These are phyloP conservation scores for Agonopterix alstromeriana DNA, from an alignment of 2,888 invertebrate species.

Conservation along the genomic window DNA sequence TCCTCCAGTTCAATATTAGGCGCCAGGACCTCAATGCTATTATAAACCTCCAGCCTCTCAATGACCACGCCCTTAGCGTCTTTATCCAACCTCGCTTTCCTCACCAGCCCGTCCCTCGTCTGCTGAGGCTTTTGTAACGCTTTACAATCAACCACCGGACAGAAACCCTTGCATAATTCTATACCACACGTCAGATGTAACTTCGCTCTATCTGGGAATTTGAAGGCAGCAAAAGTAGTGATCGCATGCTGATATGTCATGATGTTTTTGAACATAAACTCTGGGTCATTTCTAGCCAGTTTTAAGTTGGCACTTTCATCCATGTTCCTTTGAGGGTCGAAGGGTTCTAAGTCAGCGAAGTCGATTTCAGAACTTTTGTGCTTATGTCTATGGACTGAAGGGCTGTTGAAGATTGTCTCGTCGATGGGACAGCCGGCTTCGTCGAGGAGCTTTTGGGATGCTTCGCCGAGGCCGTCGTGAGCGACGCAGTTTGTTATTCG, in stretches of 20 bases:
- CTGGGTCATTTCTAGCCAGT: conserved; percentile 47
- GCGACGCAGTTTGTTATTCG: conserved; percentile 86
- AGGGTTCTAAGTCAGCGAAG: conserved; percentile 48
- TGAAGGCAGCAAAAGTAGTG: conserved; percentile 87
- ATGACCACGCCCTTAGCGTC: conserved; percentile 76
- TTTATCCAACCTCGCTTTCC: conserved; percentile 66
- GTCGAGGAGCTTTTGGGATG: conserved; percentile 84
- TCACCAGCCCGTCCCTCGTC: conserved; percentile 60
- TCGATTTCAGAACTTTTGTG: conserved; percentile 54
- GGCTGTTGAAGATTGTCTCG: conserved; percentile 78
- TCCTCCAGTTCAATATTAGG: conserved; percentile 86
- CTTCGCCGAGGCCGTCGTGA: conserved; percentile 86
- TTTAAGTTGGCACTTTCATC: conserved; percentile 44
- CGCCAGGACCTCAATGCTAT: conserved; percentile 87
- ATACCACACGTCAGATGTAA: conserved; percentile 87
- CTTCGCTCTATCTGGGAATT: conserved; percentile 87
- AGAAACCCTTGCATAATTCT: conserved; percentile 84
- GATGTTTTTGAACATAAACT: conserved; percentile 57
- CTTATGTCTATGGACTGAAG: conserved; percentile 60
- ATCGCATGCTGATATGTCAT: conserved; percentile 72
- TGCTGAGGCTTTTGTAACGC: conserved; percentile 60
- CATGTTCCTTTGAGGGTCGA: conserved; percentile 44
- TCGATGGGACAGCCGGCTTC: conserved; percentile 86
- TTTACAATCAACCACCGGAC: conserved; percentile 78
- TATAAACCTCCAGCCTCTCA: conserved; percentile 84